Conservation (phyloP, 2,797 vertebrate species). For the Anniella stebbinsi region DNA sequence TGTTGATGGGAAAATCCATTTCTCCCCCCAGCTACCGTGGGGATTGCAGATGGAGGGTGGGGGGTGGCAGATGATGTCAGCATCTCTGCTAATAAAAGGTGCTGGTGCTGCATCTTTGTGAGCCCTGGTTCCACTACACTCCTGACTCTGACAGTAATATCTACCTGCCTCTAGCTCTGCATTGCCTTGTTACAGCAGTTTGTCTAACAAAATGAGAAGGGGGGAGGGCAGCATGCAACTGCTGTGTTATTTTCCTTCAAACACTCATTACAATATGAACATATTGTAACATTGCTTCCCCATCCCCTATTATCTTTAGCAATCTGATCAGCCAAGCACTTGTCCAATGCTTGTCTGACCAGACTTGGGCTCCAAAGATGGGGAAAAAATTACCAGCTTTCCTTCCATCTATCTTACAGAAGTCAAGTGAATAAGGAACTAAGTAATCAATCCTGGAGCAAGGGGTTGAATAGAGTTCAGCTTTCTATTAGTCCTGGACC, state of each 20-base stretch:
- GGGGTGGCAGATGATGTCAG: no score
- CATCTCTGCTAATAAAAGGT: no score
- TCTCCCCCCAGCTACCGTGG: no score
- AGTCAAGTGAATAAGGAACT: neutral
- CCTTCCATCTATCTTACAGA: neutral
- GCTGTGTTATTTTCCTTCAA: neutral
- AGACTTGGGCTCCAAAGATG: neutral
- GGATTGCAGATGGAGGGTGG: no score
- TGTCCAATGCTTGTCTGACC: neutral
- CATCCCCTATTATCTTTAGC: neutral
- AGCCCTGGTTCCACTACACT: no score
- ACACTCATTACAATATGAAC: neutral
- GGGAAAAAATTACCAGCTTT: no score
- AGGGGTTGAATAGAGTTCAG: neutral
- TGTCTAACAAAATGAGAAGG: neutral
- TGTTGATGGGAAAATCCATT: no score
- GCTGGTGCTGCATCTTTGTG: no score
- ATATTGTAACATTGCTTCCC: neutral
- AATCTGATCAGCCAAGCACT: constrained; percentile 6
- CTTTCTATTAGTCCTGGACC: neutral
- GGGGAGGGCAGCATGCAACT: neutral
- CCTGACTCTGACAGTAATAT: neutral
- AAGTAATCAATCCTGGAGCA: neutral
- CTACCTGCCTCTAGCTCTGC: neutral
- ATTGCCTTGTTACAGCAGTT: neutral